These are phyloP conservation scores for Rhabdornis inornatus DNA, from an alignment of 2,113 vertebrate genomes.

Conservation along the genomic window DNA sequence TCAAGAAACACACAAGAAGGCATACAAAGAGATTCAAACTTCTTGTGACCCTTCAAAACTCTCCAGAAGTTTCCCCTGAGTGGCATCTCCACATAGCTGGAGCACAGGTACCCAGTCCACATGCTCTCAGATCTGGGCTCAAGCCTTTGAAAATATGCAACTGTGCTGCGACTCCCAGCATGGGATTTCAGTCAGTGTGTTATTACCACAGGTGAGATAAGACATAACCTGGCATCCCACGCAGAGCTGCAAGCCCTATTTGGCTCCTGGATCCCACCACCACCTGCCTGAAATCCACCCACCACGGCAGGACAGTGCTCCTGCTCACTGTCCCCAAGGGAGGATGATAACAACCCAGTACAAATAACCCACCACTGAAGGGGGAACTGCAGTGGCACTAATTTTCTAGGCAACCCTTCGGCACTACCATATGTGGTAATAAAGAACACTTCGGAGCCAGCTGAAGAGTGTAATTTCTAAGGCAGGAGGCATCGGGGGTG, in stretches of 20 bases:
- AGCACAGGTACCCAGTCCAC: not conserved
- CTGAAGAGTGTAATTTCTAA: not conserved
- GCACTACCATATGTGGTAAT: not conserved
- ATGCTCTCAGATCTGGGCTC: not conserved
- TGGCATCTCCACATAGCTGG: not conserved
- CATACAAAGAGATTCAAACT: not conserved
- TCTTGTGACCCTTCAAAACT: not conserved
- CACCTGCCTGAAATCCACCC: not conserved
- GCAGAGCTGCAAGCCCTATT: not conserved
- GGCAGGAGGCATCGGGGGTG: not conserved
- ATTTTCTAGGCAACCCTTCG: not conserved
- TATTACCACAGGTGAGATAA: not conserved
- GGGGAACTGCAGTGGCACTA: not conserved
- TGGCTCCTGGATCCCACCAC: not conserved
- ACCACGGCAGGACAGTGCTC: fast-evolving
- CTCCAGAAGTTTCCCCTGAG: not conserved
- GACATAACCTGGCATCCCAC: not conserved
- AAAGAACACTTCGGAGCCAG: not conserved
- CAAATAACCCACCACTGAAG: not conserved
- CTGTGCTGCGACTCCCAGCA: not conserved
- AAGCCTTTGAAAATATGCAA: not conserved
- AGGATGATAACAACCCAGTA: not conserved
- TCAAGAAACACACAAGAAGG: not conserved
- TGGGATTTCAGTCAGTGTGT: not conserved
- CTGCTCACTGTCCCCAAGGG: fast-evolving